A percentile compares a stretch with the other conserved stretches of the same genome.
Conservation (phyloP, 2,888 invertebrate species). For the Xanthostigma xanthostigma region DNA sequence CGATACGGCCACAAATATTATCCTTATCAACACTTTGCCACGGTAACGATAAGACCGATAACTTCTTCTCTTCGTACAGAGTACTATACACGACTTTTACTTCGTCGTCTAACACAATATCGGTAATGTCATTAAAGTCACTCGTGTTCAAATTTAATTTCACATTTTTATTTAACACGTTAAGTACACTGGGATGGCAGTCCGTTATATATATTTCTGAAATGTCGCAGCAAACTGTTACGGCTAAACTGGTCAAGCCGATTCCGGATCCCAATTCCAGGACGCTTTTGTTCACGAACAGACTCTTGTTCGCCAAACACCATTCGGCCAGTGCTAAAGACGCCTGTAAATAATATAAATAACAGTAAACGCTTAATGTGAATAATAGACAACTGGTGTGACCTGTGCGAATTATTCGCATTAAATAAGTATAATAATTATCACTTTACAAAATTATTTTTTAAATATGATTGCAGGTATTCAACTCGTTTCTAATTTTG, state of each 20-base stretch:
- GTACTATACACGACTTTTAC: not conserved
- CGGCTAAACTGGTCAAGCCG: slow-evolving; percentile 53
- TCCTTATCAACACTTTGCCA: slow-evolving; percentile 34
- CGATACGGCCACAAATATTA: slow-evolving; percentile 17
- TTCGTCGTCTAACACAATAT: slow-evolving; percentile 24
- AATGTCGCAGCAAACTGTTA: slow-evolving; percentile 38
- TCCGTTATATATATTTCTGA: slow-evolving; percentile 48
- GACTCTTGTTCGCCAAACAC: slow-evolving; percentile 38
- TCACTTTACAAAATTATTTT: no score
- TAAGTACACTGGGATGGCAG: slow-evolving; percentile 49
- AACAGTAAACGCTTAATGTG: not conserved
- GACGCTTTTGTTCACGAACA: slow-evolving; percentile 38
- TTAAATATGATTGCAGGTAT: no score
- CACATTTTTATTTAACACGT: slow-evolving; percentile 46
- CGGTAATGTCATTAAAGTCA: slow-evolving; percentile 22
- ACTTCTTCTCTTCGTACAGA: not conserved
- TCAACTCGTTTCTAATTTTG: no score
- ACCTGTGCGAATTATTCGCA: no score
- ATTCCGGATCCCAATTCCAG: slow-evolving; percentile 66
- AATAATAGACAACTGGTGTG: no score
- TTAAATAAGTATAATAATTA: no score
- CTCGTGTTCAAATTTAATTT: slow-evolving; percentile 34
- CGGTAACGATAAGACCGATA: slow-evolving; percentile 25
- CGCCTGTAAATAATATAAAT: slow-evolving; percentile 35
- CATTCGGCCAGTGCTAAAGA: slow-evolving; percentile 56